Base-by-base conservation (phyloP, 2,888 invertebrate genomes). In the Eremobia ochroleuca region DNA sequence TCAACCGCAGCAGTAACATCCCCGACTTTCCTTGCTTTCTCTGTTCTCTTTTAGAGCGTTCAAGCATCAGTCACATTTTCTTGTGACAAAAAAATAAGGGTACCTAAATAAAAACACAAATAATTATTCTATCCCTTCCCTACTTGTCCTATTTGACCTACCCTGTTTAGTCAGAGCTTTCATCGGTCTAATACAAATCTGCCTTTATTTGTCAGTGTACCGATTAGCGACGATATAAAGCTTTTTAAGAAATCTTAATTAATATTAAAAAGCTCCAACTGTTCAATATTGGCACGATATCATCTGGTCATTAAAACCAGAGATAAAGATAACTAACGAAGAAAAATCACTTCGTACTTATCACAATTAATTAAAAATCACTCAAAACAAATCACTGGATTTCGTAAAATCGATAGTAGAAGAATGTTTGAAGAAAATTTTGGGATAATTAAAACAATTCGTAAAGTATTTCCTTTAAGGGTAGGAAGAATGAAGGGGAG, bases 401-500 rank as follows among this genome's bases (percentile, higher is more conserved):
- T 73, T 64, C 65, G 11, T 73, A 76, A 75, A 88, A 86, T 87
- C 81, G 79, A 89, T 83, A 69, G 55, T 43, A 52, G 31, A 76
- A 77, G 73, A 85, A 81, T 77, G 64, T 81, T 34, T 70, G 73
- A 79, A 83, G 78, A 87, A 88, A 62, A 88, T 80, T 86, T 85
- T 72, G 76, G 74, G 72, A 73, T 85, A 81, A 89, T 88, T 85
- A 92, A 92, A 92, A 92, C 90, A 92, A 93, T 92, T 86, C 84
- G 77, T 84, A 79, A 91, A 92, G 92, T 91, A 92, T 93, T 92
- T 90, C 79, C 66, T 75, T 64, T 89, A 90, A 90, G 89, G 68
- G 55, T 18, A 34, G 87, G 90, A 90, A n/a, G n/a, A 93, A 94
- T 93, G 90, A 92, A 92, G 91, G 92, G 92, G 83, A 77, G 88